Evolutionary conservation across 2,113 vertebrate genomes (phyloP).

Genomic region (Microtus oregoni): DNA sequence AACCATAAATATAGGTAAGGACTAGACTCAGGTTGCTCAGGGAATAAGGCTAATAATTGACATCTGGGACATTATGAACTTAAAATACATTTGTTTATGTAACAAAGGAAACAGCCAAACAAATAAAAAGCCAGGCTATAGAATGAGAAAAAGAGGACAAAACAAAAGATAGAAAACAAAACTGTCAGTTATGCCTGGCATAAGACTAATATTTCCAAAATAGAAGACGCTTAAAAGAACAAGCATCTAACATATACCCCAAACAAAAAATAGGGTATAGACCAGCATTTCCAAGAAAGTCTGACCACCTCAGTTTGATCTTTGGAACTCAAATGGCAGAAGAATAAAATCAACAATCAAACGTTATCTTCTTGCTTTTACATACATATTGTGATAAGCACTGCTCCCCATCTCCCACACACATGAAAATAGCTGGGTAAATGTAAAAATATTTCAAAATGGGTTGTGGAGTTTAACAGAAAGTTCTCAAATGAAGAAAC

Average conservation of each 20-base stretch:
- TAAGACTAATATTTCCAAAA: not conserved
- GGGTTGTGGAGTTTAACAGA: not conserved
- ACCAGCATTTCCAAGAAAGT: not conserved
- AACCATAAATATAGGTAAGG: not conserved
- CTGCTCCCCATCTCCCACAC: not conserved
- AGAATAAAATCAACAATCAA: not conserved
- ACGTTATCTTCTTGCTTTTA: not conserved
- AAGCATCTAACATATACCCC: not conserved
- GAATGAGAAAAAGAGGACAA: not conserved
- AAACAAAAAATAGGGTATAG: not conserved
- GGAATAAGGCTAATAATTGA: not conserved
- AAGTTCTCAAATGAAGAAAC: not conserved
- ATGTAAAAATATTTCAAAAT: not conserved
- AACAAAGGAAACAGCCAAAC: not conserved
- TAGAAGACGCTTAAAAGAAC: not conserved
- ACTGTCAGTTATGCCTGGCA: not conserved
- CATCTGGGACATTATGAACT: not conserved
- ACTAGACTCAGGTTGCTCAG: not conserved
- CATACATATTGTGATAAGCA: not conserved
- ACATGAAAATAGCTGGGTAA: not conserved
- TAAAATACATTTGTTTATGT: not conserved
- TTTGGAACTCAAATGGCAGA: not conserved
- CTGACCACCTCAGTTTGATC: not conserved
- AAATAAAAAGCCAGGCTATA: not conserved
- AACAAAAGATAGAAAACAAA: not conserved